Conservation (phyloP, 2,888 invertebrate genomes). For the Ametastegia equiseti region DNA sequence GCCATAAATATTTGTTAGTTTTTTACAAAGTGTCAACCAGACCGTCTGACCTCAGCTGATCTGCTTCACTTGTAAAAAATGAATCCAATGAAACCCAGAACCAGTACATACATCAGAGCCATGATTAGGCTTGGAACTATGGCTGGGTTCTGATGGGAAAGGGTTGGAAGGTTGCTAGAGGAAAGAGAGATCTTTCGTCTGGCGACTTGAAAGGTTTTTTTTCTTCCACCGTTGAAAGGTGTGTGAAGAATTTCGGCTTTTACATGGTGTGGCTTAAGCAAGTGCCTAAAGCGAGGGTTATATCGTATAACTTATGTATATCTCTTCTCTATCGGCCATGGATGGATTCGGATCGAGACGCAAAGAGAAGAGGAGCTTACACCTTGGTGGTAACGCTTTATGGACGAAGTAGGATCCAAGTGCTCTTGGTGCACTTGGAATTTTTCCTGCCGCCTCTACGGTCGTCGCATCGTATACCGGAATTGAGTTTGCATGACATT, state of each 20-base stretch:
- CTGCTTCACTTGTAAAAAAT: neutral
- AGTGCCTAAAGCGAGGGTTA: conserved; percentile 27
- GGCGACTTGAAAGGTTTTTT: conserved; percentile 39
- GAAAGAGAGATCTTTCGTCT: conserved; percentile 11
- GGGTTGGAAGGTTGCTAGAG: neutral
- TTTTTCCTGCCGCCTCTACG: conserved; percentile 26
- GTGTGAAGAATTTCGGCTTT: conserved; percentile 20
- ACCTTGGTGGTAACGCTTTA: conserved; percentile 29
- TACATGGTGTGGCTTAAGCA: conserved; percentile 18
- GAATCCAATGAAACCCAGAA: neutral
- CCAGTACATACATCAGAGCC: neutral
- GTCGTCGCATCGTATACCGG: conserved; percentile 31
- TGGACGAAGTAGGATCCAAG: conserved; percentile 16
- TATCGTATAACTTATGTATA: conserved; percentile 42
- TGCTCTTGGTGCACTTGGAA: conserved; percentile 40
- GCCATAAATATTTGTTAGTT: neutral
- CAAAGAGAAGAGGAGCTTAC: conserved; percentile 13
- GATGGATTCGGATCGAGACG: conserved; percentile 35
- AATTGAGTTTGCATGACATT: conserved; percentile 71
- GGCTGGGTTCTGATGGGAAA: neutral
- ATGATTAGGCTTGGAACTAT: neutral
- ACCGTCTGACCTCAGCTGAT: neutral
- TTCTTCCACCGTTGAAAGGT: conserved; percentile 32
- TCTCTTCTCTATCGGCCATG: conserved; percentile 38
- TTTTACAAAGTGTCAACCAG: neutral